These are phyloP conservation scores for Dendrocincla tyrannina DNA, from an alignment of 2,797 vertebrate genomes.

Conservation along the genomic window DNA sequence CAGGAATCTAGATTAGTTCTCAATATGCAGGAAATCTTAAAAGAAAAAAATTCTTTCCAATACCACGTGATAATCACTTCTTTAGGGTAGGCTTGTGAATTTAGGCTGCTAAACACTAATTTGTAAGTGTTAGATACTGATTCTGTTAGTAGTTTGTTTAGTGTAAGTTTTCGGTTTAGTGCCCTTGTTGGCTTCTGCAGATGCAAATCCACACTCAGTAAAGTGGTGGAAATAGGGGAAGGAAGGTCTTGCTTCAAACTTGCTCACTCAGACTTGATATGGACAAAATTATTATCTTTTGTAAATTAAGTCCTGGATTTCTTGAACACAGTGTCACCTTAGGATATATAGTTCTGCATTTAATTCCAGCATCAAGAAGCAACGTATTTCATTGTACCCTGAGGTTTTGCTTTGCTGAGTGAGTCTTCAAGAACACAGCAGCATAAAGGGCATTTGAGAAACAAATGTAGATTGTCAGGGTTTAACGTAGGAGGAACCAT, in stretches of 20 bases:
- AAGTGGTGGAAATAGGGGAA: not conserved
- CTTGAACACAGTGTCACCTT: not conserved
- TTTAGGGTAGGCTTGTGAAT: not conserved
- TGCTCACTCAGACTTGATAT: not conserved
- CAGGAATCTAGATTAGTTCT: not conserved
- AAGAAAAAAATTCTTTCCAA: not conserved
- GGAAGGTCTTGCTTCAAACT: not conserved
- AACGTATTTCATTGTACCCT: not conserved
- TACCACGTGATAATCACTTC: not conserved
- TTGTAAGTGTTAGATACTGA: not conserved
- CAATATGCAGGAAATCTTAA: not conserved
- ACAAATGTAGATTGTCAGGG: not conserved
- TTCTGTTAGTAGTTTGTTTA: not conserved
- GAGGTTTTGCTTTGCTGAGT: not conserved
- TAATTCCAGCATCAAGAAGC: not conserved
- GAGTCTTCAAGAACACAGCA: not conserved
- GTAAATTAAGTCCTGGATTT: not conserved
- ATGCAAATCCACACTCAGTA: not conserved
- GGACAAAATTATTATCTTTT: not conserved
- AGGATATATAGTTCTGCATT: not conserved
- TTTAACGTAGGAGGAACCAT: not conserved
- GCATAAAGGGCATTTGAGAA: not conserved
- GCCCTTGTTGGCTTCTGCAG: not conserved
- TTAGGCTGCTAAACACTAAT: not conserved
- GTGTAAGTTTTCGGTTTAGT: not conserved